These are phyloP conservation scores for Plemyria rubiginata DNA, from an alignment of 2,888 invertebrate species.

Conservation along the genomic window DNA sequence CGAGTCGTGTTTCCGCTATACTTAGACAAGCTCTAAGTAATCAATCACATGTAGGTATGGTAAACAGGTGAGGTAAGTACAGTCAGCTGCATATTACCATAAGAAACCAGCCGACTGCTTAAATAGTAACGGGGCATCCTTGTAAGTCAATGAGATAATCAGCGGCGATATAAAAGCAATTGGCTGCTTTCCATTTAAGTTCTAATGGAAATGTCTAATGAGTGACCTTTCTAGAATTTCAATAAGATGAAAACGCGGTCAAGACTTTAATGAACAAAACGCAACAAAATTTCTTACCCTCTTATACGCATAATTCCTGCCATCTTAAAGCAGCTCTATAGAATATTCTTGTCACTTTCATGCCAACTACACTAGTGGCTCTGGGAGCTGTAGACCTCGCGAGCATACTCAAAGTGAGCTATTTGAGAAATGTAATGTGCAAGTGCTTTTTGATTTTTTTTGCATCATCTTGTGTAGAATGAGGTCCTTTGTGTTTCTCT, in stretches of 20 bases:
- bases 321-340: no score
- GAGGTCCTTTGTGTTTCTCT: no score
- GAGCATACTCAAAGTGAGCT: no score
- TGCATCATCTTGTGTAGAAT: no score
- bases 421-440: no score
- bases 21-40: constrained; percentile 16
- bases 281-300: no score
- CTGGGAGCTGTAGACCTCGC: no score
- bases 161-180: constrained; percentile 43
- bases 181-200: constrained; percentile 35
- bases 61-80: constrained; percentile 18
- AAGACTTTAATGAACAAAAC: neutral
- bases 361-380: no score
- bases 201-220: constrained; percentile 37
- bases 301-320: no score
- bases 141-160: constrained; percentile 38
- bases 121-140: constrained; percentile 36
- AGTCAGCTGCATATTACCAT: constrained; percentile 21
- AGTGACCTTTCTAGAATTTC: constrained; percentile 27
- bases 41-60: constrained; percentile 31
- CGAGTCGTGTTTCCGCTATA: constrained; percentile 20
- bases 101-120: constrained; percentile 27
- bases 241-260: constrained; percentile 19
- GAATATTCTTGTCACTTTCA: no score
- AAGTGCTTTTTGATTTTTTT: no score